Evolutionary conservation across 1,140 invertebrate genomes (phyloP).

Genomic region (Tetramorium alpestre): DNA sequence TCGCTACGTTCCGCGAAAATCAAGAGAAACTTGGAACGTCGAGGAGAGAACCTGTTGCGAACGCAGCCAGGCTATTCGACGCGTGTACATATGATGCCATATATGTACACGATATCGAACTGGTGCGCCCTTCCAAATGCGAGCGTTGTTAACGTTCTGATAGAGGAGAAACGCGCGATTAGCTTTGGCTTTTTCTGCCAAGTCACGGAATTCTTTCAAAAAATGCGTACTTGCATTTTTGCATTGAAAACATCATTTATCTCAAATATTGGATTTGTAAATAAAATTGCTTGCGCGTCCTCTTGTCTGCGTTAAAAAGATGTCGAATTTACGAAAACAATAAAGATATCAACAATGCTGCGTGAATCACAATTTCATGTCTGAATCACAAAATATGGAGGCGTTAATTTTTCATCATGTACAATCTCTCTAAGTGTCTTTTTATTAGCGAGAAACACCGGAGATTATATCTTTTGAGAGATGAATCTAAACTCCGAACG

Average conservation of each 20-base stretch:
- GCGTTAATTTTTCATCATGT: background rate
- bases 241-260: background rate
- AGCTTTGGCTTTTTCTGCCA: background rate
- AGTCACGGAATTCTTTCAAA: background rate
- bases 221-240: background rate
- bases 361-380: background rate
- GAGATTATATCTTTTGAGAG: conserved; percentile 44
- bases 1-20: conserved; percentile 36
- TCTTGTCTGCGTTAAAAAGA: background rate
- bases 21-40: conserved; percentile 52
- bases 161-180: conserved; percentile 4
- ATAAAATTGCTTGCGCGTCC: background rate
- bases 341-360: background rate
- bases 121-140: background rate
- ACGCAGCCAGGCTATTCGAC: conserved; percentile 8
- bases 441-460: conserved; percentile 25
- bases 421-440: background rate
- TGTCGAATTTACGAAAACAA: background rate
- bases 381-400: background rate
- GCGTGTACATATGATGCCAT: conserved; percentile 46
- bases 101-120: conserved; percentile 5
- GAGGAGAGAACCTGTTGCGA: conserved; percentile 68
- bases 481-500: conserved; percentile 35
- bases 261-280: background rate
- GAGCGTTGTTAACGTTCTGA: conserved; percentile 28